Evolutionary conservation across 2,888 invertebrate species (phyloP).

Genomic region (Lycaena phlaeas): DNA sequence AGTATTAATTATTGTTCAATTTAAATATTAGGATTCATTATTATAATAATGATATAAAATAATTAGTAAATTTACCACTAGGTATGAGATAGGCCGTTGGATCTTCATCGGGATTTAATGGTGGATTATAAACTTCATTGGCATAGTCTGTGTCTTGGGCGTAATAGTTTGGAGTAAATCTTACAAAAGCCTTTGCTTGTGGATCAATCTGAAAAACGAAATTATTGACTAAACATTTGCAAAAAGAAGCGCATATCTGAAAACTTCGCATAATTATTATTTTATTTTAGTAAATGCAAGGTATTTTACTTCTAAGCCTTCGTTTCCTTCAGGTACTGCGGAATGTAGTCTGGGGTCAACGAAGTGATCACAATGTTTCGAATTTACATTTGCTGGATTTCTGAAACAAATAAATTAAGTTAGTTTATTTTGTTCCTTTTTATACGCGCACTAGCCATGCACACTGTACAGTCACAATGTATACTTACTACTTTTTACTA

Average conservation of each 20-base stretch:
- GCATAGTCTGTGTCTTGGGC: constrained; percentile 79
- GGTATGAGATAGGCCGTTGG: constrained; percentile 35
- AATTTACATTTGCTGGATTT: constrained; percentile 45
- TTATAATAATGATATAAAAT: no score
- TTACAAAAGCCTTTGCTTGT: constrained; percentile 83
- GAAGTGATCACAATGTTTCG: constrained; percentile 57
- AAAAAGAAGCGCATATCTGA: neutral
- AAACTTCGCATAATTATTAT: no score
- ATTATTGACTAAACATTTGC: no score
- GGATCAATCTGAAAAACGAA: constrained; percentile 63
- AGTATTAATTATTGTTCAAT: no score
- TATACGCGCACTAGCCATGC: neutral
- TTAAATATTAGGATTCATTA: no score
- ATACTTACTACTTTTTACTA: no score
- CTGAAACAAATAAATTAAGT: constrained; percentile 27
- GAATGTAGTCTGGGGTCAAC: constrained; percentile 46
- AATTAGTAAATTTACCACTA: constrained; percentile 44
- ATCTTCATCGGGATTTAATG: constrained; percentile 66
- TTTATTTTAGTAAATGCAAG: neutral
- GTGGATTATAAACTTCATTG: constrained; percentile 87
- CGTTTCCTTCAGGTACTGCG: constrained; percentile 27
- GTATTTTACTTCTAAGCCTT: constrained; percentile 36
- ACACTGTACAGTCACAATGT: no score
- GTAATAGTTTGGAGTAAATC: constrained; percentile 80
- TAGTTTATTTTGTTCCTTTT: neutral